Evolutionary conservation across 2,888 invertebrate genomes (phyloP).

Genomic region (Brachylomia viminalis): DNA sequence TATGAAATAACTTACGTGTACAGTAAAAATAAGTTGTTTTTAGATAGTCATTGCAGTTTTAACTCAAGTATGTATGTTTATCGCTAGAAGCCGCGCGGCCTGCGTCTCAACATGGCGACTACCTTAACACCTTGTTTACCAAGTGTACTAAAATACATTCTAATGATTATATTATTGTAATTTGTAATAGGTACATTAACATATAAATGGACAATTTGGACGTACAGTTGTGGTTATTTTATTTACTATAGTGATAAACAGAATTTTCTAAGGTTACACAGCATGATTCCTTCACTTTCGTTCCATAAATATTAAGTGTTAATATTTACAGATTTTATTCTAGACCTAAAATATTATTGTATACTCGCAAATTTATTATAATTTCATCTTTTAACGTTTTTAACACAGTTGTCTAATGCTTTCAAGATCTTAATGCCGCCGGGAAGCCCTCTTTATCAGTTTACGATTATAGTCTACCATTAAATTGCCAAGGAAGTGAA

Average conservation of each 20-base stretch:
- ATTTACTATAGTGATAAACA: constrained; percentile 83
- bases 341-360: constrained; percentile 74
- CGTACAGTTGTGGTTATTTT: constrained; percentile 88
- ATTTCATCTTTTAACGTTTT: constrained; percentile 60
- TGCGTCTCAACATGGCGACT: constrained; percentile 76
- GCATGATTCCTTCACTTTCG: constrained; percentile 84
- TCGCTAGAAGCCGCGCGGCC: constrained; percentile 81
- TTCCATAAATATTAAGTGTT: constrained; percentile 76
- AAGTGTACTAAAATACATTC: constrained; percentile 86
- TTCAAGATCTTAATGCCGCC: constrained; percentile 10
- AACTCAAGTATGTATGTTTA: constrained; percentile 77
- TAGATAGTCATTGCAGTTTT: constrained; percentile 86
- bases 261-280: constrained; percentile 78
- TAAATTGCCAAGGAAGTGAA: constrained; percentile 30
- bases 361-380: constrained; percentile 69
- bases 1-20: constrained; percentile 91
- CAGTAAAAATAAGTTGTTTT: constrained; percentile 90
- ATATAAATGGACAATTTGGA: constrained; percentile 91
- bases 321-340: constrained; percentile 80
- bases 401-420: constrained; percentile 28
- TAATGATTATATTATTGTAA: constrained; percentile 90
- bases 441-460: constrained; percentile 2
- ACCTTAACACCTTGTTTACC: constrained; percentile 81
- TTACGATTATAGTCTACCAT: constrained; percentile 3
- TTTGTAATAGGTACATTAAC: constrained; percentile 90